phyloP scores from a whole-genome alignment of 2,113 vertebrate species.

The Aleadryas rufinucha region DNA sequence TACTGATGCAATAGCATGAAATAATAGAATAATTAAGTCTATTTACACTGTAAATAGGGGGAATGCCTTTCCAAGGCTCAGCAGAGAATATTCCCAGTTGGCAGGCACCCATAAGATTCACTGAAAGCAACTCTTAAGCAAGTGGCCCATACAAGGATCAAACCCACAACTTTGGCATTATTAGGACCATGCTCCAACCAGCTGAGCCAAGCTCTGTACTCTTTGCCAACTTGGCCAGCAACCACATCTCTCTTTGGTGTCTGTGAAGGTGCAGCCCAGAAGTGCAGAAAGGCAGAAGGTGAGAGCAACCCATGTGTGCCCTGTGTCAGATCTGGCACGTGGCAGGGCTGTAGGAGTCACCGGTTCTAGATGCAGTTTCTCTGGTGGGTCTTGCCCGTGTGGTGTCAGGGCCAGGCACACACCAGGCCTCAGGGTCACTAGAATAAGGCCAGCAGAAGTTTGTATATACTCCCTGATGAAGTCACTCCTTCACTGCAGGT shows the following conservation, averaged over 20 bases:
- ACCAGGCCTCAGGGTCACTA: neutral
- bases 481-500: neutral
- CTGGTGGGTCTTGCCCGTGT: neutral
- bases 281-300: neutral
- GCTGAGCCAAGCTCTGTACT: neutral
- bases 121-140: neutral
- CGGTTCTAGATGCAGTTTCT: neutral
- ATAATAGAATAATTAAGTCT: neutral
- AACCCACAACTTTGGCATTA: neutral
- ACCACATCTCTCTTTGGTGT: neutral
- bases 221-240: neutral
- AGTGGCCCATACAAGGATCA: neutral
- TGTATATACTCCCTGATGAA: rapidly evolving
- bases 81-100: neutral
- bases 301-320: rapidly evolving
- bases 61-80: neutral
- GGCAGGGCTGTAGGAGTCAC: neutral
- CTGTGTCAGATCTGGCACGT: rapidly evolving
- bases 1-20: neutral
- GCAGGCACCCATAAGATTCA: neutral
- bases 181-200: too few relatives aligned
- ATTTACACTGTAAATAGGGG: rapidly evolving
- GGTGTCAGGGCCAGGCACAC: neutral
- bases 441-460: neutral
- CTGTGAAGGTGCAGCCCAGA: neutral